phyloP scores from a whole-genome alignment of 2,888 invertebrate genomes.

The Pharmacophagus antenor region DNA sequence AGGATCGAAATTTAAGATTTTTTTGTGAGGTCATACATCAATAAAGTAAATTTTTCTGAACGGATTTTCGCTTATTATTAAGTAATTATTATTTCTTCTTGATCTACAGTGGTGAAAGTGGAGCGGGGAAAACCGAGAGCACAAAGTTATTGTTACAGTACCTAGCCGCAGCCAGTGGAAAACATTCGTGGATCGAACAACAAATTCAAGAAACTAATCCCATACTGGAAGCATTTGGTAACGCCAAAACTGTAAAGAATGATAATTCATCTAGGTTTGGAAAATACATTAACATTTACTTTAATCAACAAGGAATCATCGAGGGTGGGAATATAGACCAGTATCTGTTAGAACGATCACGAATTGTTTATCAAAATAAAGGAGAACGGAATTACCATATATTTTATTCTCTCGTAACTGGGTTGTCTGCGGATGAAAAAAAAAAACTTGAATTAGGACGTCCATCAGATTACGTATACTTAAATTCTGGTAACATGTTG shows the following conservation, averaged over 20 bases:
- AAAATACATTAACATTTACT: conserved; percentile 95
- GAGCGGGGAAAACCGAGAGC: conserved; percentile 97
- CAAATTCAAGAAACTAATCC: conserved; percentile 98
- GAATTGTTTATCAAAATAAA: conserved; percentile 92
- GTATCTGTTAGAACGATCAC: conserved; percentile 95
- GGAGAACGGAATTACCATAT: conserved; percentile 98
- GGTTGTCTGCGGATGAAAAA: conserved; percentile 89
- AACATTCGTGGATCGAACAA: conserved; percentile 98
- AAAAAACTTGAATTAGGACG: conserved; percentile 87
- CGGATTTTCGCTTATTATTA: neutral
- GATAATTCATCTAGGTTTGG: conserved; percentile 98
- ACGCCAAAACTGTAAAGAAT: conserved; percentile 96
- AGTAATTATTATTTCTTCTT: neutral
- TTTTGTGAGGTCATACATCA: neutral
- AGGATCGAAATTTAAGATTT: neutral
- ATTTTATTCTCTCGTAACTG: conserved; percentile 94
- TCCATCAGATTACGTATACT: conserved; percentile 88
- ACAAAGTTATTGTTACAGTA: conserved; percentile 97
- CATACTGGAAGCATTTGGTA: conserved; percentile 97
- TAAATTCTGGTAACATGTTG: conserved; percentile 89
- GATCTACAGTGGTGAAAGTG: conserved; percentile 91
- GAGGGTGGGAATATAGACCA: conserved; percentile 97
- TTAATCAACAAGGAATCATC: conserved; percentile 90
- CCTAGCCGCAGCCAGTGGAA: conserved; percentile 94
- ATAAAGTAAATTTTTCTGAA: neutral